Evolutionary conservation across 1,140 invertebrate genomes (phyloP), one percentile per base, ranked within the genome.

Genomic region (Thaumatotibia leucotreta): DNA sequence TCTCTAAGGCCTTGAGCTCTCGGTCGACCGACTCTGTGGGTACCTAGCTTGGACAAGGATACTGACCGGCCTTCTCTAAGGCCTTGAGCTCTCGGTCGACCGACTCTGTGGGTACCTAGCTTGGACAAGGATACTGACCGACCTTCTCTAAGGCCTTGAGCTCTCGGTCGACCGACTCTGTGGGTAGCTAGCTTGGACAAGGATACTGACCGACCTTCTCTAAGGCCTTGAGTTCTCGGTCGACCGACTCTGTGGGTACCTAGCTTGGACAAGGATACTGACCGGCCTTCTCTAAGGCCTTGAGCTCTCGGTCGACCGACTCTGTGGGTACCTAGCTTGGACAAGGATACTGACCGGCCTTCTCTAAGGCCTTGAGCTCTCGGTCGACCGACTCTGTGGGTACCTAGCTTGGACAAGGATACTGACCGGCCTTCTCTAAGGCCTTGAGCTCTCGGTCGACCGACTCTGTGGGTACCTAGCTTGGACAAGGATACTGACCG

Each of bases 211-310:
- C 93, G 62, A 95, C 94, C 64, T 92, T 97, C 95, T 94, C 93
- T n/a, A 98, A 88, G 2, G 97, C 96, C 69, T 93, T 94, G 64
- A 96, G 83, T 80, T 93, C 93, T 61, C 73, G 75, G 95, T 92
- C 74, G 95, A 93, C 29, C 14, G 96, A 94, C 79, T 98, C 96
- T 82, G 97, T 98, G 9, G 98, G 96, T 64, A 97, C 93, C 98
- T 98, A 99, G 96, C 93, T 84, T 98, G 97, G 2, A 97, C 95
- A 72, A 0, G 95, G 94, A 67, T 94, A 93, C 76, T 94, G 95
- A 75, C 99, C 98, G 23, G 95, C 93, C 24, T 95, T 94, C 45
- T 96, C 94, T 32, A 97, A 94, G 50, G 93, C 97, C 97, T 80
- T 32, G 92, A 93, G 61, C n/a, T 29, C 27, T 2, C 27, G 27